Evolutionary conservation across 1,140 invertebrate species (phyloP), one percentile per base, ranked within the genome.

Genomic region (Plectus sambesii): DNA sequence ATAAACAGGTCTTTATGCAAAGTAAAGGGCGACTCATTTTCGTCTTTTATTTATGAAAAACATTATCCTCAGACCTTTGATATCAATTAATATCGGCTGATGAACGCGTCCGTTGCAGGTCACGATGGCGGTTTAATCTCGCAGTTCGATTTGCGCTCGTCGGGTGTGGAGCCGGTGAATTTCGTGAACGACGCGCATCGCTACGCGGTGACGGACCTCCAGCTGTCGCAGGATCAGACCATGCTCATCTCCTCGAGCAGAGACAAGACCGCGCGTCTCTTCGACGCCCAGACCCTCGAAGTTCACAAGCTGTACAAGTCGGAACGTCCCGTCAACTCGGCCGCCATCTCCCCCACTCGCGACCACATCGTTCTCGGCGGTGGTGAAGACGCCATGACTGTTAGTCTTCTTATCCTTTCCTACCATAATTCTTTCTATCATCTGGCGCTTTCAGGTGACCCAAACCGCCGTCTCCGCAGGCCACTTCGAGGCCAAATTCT

Each of bases 401-500:
- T 33, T 12, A 33, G 30, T 12, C 30, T 12, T 12, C 17, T 17
- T 12, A 33, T 33, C 17, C 17, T 33, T 33, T 33, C 17, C n/a
- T n/a, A n/a, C n/a, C n/a, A n/a, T n/a, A n/a, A n/a, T n/a, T 12
- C 17, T 33, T 33, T 33, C 17, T 33, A 12, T 33, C 30, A 33
- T 33, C 12, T 33, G 92, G 84, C 87, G n/a, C n/a, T n/a, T n/a
- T n/a, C n/a, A 93, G 67, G 94, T 99, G 42, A 98, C 94, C 27
- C 96, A 88, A 4, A 97, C 92, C 0, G 90, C 87, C 0, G 81
- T 89, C 0, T 79, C 85, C 59, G 80, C 86, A 47, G 94, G 93
- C 22, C 97, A 98, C 76, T 99, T 98, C 68, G 93, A 98, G 71
- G 88, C 93, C 2, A 77, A 90, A 38, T 93, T 99, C 72, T 99